Evolutionary conservation across 2,113 vertebrate genomes (phyloP).

Genomic region (Psammodynastes pulverulentus): DNA sequence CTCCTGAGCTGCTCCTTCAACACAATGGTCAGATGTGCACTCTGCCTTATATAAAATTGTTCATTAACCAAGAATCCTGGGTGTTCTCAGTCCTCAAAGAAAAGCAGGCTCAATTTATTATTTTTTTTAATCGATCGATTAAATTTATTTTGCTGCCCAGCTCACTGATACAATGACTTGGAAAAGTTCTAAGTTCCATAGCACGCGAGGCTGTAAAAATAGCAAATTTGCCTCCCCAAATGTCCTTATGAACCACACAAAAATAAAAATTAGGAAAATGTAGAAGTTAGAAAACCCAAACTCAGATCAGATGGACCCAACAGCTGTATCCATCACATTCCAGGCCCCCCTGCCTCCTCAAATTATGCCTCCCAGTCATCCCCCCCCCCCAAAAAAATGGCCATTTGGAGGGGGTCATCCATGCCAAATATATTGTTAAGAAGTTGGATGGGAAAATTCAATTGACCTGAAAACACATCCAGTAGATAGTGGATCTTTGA

Average conservation of each 20-base stretch:
- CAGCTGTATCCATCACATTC: neutral
- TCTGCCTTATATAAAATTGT: neutral
- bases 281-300: neutral
- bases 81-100: neutral
- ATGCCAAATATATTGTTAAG: neutral
- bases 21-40: neutral
- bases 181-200: neutral
- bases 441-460: neutral
- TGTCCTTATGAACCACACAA: neutral
- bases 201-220: neutral
- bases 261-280: neutral
- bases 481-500: constrained; percentile 88
- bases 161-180: neutral
- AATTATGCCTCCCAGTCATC: neutral
- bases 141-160: neutral
- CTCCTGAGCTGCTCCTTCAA: neutral
- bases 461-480: constrained; percentile 78
- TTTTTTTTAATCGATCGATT: neutral
- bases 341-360: neutral
- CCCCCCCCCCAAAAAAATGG: neutral
- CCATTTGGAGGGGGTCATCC: neutral
- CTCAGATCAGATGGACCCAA: neutral
- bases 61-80: neutral
- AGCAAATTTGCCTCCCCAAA: neutral
- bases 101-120: neutral